A percentile compares a stretch with the other conserved stretches of the same genome.
phyloP scores from a whole-genome alignment of 2,888 invertebrate genomes.

The Sinodicranocentrus sp. region DNA sequence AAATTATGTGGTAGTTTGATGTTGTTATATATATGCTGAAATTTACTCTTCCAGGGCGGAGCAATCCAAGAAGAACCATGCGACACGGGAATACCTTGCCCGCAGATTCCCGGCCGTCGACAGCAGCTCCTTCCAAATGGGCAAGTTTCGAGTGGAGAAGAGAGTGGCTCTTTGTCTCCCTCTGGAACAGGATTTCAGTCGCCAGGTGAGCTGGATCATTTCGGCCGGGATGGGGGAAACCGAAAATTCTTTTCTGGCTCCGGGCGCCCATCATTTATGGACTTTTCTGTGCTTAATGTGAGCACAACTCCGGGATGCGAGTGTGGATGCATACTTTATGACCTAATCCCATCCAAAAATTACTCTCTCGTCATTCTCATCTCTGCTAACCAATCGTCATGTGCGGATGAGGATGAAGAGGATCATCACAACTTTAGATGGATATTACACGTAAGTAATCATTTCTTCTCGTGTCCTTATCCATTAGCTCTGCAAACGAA shows the following conservation, averaged over 20 bases:
- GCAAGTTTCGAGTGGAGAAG: constrained; percentile 5
- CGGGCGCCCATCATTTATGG: constrained; percentile 42
- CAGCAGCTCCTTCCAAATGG: not conserved
- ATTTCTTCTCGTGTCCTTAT: not conserved
- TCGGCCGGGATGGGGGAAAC: constrained; percentile 17
- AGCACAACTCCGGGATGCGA: constrained; percentile 72
- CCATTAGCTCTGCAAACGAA: no score
- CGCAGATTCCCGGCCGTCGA: constrained; percentile 30
- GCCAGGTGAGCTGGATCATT: constrained; percentile 27
- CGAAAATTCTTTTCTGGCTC: constrained; percentile 23
- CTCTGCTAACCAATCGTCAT: constrained; percentile 74
- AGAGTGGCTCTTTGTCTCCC: not conserved
- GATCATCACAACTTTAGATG: constrained; percentile 75
- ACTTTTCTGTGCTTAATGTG: constrained; percentile 59
- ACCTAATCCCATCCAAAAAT: constrained; percentile 73
- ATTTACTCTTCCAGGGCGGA: constrained; percentile 70
- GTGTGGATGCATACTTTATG: constrained; percentile 75
- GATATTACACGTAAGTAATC: constrained; percentile 74
- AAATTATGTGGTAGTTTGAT: no score
- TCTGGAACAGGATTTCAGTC: not conserved
- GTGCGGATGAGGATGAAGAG: constrained; percentile 74
- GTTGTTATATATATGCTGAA: no score
- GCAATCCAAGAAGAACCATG: constrained; percentile 74
- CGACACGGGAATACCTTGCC: constrained; percentile 69
- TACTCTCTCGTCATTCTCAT: constrained; percentile 73